Evolutionary conservation across 1,140 invertebrate genomes (phyloP), one percentile per base, ranked within the genome.

Genomic region (Heliconius congener): DNA sequence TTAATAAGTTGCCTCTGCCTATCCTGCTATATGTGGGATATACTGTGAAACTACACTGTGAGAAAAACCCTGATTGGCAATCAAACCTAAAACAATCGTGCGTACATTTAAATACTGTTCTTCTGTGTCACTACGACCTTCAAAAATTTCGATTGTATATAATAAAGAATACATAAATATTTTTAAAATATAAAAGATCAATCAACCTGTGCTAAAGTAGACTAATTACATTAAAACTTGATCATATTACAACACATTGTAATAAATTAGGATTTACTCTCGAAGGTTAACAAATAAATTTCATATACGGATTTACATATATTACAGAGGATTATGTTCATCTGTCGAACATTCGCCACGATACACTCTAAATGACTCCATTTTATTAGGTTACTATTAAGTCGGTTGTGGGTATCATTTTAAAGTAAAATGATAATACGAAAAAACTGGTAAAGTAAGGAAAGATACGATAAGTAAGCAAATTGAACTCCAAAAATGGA

Each of bases 191-290:
- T 37, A 30, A 76, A 76, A 52, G 18, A 72, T 57, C 39, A n/a
- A 72, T 71, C 46, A 72, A 39, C 34, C 55, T 52, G 50, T 77
- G 50, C 11, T 74, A 55, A 55, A 72, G 76, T 73, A 52, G 76
- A 42, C n/a, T 73, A 71, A 77, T 71, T 72, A 72, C 50, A 57
- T 52, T 9, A 42, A 70, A 52, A 77, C 16, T 39, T 19, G 76
- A 72, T 60, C 71, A 46, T 39, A 77, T 72, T 34, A 71, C 76
- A 52, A 74, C 73, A 55, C 50, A 50, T 30, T 3, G 8, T 57
- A 71, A 78, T 78, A 78, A 78, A 78, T 78, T 78, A 78, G 76
- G 50, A 73, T 78, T 30, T 73, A 73, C 70, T 55, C 34, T 73
- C 19, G n/a, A 73, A 77, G 70, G 71, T 73, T 72, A 57, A 73